These are phyloP conservation scores for Chymomyza fuscimana DNA, from an alignment of 2,888 invertebrate genomes.

Conservation along the genomic window DNA sequence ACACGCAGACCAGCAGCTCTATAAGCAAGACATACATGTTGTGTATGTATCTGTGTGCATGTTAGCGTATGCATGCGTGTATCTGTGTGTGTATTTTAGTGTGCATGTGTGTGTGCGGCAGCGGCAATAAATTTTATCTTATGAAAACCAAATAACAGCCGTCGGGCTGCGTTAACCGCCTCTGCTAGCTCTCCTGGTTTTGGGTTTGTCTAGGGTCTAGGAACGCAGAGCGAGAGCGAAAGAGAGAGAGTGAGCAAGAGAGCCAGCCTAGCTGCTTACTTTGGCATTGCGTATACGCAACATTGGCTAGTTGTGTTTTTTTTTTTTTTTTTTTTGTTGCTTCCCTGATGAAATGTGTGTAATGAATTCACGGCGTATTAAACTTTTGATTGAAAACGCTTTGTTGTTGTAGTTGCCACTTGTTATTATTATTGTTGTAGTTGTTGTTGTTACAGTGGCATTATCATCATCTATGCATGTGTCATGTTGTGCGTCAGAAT, in stretches of 20 bases:
- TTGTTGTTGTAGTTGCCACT: conserved; percentile 8
- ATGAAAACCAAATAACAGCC: conserved; percentile 66
- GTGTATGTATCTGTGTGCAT: conserved; percentile 9
- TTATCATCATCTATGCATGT: conserved; percentile 41
- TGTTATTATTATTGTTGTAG: conserved; percentile 9
- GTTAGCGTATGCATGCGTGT: conserved; percentile 29
- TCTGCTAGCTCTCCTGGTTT: background rate
- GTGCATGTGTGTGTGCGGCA: conserved; percentile 44
- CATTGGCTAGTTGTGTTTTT: conserved; percentile 22
- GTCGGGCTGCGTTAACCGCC: conserved; percentile 5
- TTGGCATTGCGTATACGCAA: conserved; percentile 40
- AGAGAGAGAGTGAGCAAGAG: background rate
- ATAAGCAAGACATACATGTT: background rate
- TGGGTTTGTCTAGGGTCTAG: background rate
- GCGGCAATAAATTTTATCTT: conserved; percentile 72
- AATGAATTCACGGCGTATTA: conserved; percentile 56
- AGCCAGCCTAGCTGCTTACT: background rate
- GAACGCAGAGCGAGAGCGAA: no score
- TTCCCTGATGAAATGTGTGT: conserved; percentile 33
- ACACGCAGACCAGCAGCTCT: background rate
- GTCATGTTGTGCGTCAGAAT: conserved; percentile 4
- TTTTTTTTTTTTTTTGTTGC: background rate
- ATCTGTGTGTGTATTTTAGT: conserved; percentile 31
- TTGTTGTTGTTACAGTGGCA: conserved; percentile 15
- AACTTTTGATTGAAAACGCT: conserved; percentile 53